Evolutionary conservation across 2,797 vertebrate genomes (phyloP).

Genomic region (Macropodus opercularis): DNA sequence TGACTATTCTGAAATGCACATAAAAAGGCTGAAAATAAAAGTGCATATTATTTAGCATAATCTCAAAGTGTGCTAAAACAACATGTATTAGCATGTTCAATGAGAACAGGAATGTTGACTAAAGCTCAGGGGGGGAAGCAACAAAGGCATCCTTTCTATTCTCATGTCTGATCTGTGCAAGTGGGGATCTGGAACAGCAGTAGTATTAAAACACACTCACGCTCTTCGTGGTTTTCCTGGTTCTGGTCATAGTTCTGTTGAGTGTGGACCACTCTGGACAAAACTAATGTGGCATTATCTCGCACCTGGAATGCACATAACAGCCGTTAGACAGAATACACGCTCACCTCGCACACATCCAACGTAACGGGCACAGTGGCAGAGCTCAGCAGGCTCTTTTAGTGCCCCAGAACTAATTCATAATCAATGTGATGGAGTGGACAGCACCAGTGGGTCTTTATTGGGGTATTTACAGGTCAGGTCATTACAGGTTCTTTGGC

Average conservation of each 20-base stretch:
- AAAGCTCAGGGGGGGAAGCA: constrained; percentile 42
- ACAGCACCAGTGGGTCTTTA: constrained; percentile 45
- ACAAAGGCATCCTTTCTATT: constrained; percentile 33
- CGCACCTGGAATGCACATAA: constrained; percentile 85
- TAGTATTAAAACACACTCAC: constrained; percentile 78
- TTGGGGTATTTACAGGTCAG: constrained; percentile 55
- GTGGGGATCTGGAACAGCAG: constrained; percentile 10
- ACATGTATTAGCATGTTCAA: constrained; percentile 70
- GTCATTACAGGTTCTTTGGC: constrained; percentile 57
- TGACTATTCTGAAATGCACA: constrained; percentile 46
- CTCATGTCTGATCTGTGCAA: constrained; percentile 14
- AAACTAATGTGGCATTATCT: constrained; percentile 91
- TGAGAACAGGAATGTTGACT: constrained; percentile 51
- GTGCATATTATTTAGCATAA: constrained; percentile 44
- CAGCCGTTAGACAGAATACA: constrained; percentile 11
- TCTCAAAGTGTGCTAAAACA: constrained; percentile 47
- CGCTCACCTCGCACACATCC: constrained; percentile 19
- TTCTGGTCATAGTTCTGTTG: constrained; percentile 95
- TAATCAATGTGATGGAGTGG: constrained; percentile 59
- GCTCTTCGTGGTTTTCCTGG: constrained; percentile 94
- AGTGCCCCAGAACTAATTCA: constrained; percentile 54
- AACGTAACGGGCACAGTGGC: constrained; percentile 18
- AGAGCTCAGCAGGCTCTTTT: constrained; percentile 45
- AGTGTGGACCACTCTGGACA: constrained; percentile 88
- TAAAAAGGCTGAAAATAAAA: constrained; percentile 57